Evolutionary conservation across 2,113 vertebrate genomes (phyloP), one percentile per base, ranked within the genome.

Genomic region (Misgurnus anguillicaudatus): DNA sequence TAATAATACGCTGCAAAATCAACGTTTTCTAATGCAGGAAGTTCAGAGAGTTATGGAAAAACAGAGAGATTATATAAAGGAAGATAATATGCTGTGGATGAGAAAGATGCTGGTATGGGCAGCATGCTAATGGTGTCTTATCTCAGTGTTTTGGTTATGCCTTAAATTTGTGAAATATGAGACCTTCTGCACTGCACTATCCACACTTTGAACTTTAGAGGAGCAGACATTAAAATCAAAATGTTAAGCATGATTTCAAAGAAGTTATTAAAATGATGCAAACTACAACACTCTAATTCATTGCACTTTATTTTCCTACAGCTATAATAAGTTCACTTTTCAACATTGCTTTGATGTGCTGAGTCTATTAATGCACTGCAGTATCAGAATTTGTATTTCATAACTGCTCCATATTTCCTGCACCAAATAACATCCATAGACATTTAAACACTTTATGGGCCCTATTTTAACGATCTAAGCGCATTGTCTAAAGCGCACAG

Each of bases 1-100:
- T 85, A 76, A 88, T 47, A 89, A 92, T 90, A 86, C 77, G 80
- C 93, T 89, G 87, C 82, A 83, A 88, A 89, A 90, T 93, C 94
- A 89, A 88, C n/a, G 93, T 90, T 61, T 47, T 4, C 75, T 87
- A 85, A 88, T 86, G 85, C 89, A 83, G 86, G 90, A 85, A 85
- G 24, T 31, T 31, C 80, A 88, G 90, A 82, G 76, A 85, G 64
- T 70, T 70, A 76, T 42, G 13, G 41, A 61, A 13, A 65, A 31
- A 55, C 4, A 57, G n/a, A 85, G 85, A 68, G 53, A 9, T 4
- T 17, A n/a, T 8, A 8, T 55, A 2, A 5, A 17, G 4, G 3
- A 55, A 51, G 13, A 14, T 6, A 51, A 51, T 14, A 51, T 51
- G 48, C 5, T 16, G 3, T 51, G 48, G 68, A 9, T 57, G 51